phyloP scores from a whole-genome alignment of 1,140 invertebrate genomes.

The Drosophila paulistorum region DNA sequence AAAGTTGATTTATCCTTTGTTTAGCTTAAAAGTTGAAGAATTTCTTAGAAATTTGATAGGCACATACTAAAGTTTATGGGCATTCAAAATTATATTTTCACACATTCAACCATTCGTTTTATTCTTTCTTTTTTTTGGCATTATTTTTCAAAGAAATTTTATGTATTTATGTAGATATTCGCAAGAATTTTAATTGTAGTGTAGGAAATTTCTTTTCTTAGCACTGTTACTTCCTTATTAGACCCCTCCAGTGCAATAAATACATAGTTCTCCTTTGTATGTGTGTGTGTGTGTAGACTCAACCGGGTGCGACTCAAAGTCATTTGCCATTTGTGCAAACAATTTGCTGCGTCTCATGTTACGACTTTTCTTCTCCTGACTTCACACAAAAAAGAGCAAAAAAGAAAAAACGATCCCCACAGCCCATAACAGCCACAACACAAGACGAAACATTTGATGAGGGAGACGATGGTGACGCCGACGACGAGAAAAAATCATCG shows the following conservation, averaged over 20 bases:
- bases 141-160: not conserved
- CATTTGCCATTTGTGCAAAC: conserved; percentile 64
- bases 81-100: not conserved
- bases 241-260: conserved; percentile 11
- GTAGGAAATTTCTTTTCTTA: not conserved
- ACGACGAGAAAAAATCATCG: conserved; percentile 55
- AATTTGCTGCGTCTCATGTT: conserved; percentile 67
- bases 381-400: not conserved
- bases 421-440: conserved; percentile 28
- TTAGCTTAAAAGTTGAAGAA: not conserved
- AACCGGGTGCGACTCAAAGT: conserved; percentile 32
- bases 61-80: not conserved
- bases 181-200: conserved; percentile 13
- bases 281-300: not conserved
- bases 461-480: conserved; percentile 37
- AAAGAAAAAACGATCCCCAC: not conserved
- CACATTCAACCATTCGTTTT: not conserved
- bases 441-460: conserved; percentile 44
- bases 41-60: not conserved
- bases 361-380: conserved; percentile 41
- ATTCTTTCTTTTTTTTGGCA: not conserved
- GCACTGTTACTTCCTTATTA: conserved; percentile 13
- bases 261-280: not conserved
- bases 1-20: not conserved
- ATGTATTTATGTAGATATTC: not conserved